Evolutionary conservation across 2,797 vertebrate genomes (phyloP).

Genomic region (Alexandromys oeconomus): DNA sequence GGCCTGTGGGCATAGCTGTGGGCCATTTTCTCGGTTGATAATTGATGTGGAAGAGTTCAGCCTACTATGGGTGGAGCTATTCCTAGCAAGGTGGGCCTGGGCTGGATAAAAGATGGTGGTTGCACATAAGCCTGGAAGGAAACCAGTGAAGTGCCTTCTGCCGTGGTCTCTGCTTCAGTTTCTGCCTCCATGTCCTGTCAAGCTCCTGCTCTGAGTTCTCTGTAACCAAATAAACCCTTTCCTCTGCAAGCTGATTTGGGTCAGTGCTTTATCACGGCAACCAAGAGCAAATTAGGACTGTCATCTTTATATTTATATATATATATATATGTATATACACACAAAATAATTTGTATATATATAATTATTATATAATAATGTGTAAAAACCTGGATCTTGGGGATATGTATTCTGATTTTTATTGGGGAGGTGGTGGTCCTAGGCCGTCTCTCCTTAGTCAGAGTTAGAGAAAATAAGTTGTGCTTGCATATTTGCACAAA

Average conservation of each 20-base stretch:
- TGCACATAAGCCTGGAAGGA: background rate
- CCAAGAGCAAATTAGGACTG: background rate
- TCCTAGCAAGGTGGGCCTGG: background rate
- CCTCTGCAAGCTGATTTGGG: background rate
- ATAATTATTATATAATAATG: background rate
- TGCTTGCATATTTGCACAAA: background rate
- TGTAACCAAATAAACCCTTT: background rate
- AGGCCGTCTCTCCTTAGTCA: background rate
- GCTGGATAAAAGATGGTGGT: background rate
- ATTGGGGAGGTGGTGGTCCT: background rate
- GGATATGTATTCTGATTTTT: background rate
- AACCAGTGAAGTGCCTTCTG: background rate
- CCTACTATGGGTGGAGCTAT: background rate
- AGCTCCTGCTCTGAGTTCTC: background rate
- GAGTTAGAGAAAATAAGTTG: background rate
- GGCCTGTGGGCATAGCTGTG: background rate
- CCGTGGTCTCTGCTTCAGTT: background rate
- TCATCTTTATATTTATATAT: background rate
- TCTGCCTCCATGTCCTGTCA: background rate
- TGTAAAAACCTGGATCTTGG: constrained; percentile 11
- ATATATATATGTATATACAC: too few relatives aligned
- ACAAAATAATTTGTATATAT: too few relatives aligned
- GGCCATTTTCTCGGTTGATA: background rate
- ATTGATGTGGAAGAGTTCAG: background rate
- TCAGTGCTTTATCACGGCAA: background rate